A percentile compares a stretch with the other conserved stretches of the same genome.
Evolutionary conservation across 1,140 invertebrate species (phyloP).

Genomic region (Parapsyche elsis): DNA sequence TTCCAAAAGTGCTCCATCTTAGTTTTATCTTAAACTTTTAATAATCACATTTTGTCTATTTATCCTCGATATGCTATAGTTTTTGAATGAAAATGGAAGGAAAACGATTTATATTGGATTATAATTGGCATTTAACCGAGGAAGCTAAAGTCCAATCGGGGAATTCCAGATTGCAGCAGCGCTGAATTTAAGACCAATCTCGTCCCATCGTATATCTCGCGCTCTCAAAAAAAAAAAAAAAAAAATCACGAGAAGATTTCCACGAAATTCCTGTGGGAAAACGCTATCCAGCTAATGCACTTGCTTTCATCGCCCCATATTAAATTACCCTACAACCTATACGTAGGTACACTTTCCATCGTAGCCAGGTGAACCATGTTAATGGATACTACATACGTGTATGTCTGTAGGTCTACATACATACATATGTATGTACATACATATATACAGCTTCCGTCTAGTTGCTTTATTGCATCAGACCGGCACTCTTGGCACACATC

Average conservation of each 20-base stretch:
- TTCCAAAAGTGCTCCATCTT: no score
- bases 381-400: conserved; percentile 1
- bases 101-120: no score
- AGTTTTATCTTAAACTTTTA: no score
- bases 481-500: conserved; percentile 35
- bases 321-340: conserved; percentile 9
- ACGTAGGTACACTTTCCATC: not conserved
- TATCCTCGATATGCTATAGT: no score
- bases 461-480: conserved; percentile 42
- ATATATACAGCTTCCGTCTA: not conserved
- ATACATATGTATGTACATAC: no score
- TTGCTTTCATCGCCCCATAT: conserved; percentile 23
- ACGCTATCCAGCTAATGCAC: conserved; percentile 19
- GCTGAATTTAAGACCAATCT: not conserved
- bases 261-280: not conserved
- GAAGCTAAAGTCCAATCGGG: no score
- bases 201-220: not conserved
- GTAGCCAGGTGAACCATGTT: conserved; percentile 10
- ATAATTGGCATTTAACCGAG: no score
- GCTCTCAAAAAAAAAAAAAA: not conserved
- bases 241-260: not conserved
- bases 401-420: not conserved
- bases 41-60: no score
- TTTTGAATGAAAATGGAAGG: no score
- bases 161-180: no score